These are phyloP conservation scores for Canis aureus DNA, from an alignment of 2,113 vertebrate species.

Conservation along the genomic window DNA sequence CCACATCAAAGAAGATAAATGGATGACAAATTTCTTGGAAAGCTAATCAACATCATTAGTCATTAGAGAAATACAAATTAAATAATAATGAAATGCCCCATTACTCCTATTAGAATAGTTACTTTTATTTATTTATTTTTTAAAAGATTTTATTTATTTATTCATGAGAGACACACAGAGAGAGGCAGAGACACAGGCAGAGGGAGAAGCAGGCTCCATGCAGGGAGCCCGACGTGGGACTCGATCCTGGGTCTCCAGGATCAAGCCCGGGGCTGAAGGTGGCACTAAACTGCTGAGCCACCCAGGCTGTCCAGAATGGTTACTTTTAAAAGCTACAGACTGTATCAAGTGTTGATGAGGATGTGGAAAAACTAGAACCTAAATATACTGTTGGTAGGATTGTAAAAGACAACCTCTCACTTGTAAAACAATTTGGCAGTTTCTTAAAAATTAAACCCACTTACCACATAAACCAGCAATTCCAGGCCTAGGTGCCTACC, in stretches of 20 bases:
- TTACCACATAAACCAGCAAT: neutral
- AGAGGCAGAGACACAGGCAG: no score
- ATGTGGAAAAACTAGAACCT: neutral
- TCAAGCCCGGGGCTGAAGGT: no score
- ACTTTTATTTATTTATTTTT: neutral
- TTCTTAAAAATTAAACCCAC: constrained; percentile 5
- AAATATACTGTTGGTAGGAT: neutral
- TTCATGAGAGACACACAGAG: no score
- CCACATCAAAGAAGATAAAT: neutral
- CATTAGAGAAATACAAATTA: neutral
- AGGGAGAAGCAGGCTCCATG: no score
- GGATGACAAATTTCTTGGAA: neutral
- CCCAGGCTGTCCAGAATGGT: neutral
- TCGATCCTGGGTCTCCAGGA: no score
- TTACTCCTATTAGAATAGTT: neutral
- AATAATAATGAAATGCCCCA: neutral
- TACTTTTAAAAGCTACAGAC: neutral
- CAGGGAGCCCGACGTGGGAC: no score
- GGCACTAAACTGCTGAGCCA: no score
- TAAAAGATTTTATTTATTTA: no score
- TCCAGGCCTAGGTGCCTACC: neutral
- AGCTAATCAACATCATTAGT: neutral
- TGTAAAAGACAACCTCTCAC: neutral
- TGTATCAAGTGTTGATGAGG: neutral
- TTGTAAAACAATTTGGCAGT: neutral